Percentiles rank a stretch among this genome's conserved stretches.
Evolutionary conservation across 2,113 vertebrate genomes (phyloP).

Genomic region (Triplophysa dalaica): DNA sequence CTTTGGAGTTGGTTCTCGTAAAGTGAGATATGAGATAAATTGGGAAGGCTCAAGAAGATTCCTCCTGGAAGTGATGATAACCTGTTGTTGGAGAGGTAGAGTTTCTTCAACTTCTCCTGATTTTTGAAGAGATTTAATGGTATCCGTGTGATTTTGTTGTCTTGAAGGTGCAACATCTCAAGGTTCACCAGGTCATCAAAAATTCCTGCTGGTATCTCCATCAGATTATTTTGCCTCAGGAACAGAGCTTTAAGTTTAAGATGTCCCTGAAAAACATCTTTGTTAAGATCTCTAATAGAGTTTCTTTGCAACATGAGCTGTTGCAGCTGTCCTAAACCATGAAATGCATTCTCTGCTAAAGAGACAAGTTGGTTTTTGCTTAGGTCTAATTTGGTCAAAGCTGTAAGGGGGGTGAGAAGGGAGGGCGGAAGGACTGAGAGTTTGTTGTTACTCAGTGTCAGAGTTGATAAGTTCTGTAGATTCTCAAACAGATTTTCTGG

Average conservation of each 20-base stretch:
- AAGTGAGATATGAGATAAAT: slow-evolving; percentile 81
- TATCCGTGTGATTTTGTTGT: slow-evolving; percentile 80
- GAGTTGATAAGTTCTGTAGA: slow-evolving; percentile 72
- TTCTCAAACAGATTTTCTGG: slow-evolving; percentile 76
- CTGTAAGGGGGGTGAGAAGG: slow-evolving; percentile 59
- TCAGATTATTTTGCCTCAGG: slow-evolving; percentile 81
- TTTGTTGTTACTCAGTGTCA: slow-evolving; percentile 81
- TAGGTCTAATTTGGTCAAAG: slow-evolving; percentile 61
- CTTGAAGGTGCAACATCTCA: slow-evolving; percentile 82
- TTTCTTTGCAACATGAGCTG: slow-evolving; percentile 82
- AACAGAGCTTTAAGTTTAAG: slow-evolving; percentile 76
- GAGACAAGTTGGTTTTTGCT: slow-evolving; percentile 62
- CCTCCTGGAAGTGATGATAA: slow-evolving; percentile 77
- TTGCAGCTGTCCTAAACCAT: slow-evolving; percentile 62
- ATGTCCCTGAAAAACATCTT: slow-evolving; percentile 76
- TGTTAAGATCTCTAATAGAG: slow-evolving; percentile 70
- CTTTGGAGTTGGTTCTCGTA: slow-evolving; percentile 81
- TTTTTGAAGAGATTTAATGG: slow-evolving; percentile 77
- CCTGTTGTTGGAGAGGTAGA: slow-evolving; percentile 86
- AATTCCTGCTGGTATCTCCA: slow-evolving; percentile 70
- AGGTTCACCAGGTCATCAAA: slow-evolving; percentile 79
- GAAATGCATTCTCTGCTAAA: slow-evolving; percentile 62
- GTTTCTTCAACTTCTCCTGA: slow-evolving; percentile 78
- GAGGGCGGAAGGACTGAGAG: slow-evolving; percentile 59
- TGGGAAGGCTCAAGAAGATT: slow-evolving; percentile 78